A percentile compares a stretch with the other conserved stretches of the same genome.
phyloP scores from a whole-genome alignment of 2,888 invertebrate species.

The Marasmarcha lunaedactyla region DNA sequence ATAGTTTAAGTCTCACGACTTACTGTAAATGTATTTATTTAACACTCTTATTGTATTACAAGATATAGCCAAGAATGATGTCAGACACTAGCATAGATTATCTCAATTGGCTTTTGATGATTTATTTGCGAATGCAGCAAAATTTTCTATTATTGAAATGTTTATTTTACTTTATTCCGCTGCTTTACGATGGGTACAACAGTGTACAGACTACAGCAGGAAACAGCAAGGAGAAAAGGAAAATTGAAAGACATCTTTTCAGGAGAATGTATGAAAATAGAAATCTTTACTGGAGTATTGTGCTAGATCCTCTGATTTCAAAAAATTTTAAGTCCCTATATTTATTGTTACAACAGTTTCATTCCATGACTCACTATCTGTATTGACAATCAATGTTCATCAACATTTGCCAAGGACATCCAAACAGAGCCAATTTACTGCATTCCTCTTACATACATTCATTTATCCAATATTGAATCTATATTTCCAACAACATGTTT shows the following conservation, averaged over 20 bases:
- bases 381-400: too few species aligned
- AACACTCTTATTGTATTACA: too few species aligned
- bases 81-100: constrained; percentile 47
- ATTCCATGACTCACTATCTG: too few species aligned
- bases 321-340: constrained; percentile 16
- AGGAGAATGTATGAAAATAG: constrained; percentile 79
- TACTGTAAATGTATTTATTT: too few species aligned
- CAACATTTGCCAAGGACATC: too few species aligned
- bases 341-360: too few species aligned
- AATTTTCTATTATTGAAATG: constrained; percentile 5
- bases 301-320: constrained; percentile 45
- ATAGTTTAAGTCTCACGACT: too few species aligned
- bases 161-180: constrained; percentile 71
- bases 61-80: constrained; percentile 27
- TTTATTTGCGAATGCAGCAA: constrained; percentile 36
- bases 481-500: too few species aligned
- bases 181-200: constrained; percentile 76
- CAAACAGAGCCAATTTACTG: too few species aligned
- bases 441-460: too few species aligned
- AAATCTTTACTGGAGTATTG: constrained; percentile 57
- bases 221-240: constrained; percentile 83
- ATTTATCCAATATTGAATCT: too few species aligned
- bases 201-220: constrained; percentile 83
- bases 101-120: constrained; percentile 54
- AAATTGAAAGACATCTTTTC: constrained; percentile 90